These are phyloP conservation scores for Protobothrops mucrosquamatus DNA, from an alignment of 2,113 vertebrate species.

Conservation along the genomic window DNA sequence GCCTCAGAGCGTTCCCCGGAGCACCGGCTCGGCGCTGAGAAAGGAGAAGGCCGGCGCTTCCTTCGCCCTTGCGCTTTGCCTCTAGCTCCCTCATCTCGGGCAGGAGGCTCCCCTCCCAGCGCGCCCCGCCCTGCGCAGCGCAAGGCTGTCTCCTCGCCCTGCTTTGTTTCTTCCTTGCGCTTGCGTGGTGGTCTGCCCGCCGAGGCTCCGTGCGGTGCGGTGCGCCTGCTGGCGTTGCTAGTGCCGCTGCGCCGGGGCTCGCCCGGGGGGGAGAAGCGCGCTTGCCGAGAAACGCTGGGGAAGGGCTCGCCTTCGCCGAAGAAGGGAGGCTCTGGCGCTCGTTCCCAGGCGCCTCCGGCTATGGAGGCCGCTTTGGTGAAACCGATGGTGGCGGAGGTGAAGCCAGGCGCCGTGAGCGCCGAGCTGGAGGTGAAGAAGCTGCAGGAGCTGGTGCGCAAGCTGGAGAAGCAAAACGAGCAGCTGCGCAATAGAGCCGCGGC, in stretches of 20 bases:
- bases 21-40: background rate
- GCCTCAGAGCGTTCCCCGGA: background rate
- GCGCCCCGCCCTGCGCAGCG: background rate
- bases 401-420: conserved; percentile 75
- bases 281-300: background rate
- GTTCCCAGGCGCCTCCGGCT: background rate
- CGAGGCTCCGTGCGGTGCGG: conserved; percentile 68
- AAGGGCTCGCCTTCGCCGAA: background rate
- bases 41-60: background rate
- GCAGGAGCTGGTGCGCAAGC: conserved; percentile 89
- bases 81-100: background rate
- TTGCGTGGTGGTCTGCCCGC: conserved; percentile 43
- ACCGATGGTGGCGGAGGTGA: conserved; percentile 75
- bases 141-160: conserved; percentile 43
- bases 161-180: conserved; percentile 71
- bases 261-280: background rate
- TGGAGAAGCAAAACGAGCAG: conserved; percentile 94
- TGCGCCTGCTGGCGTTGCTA: background rate
- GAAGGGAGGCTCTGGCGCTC: background rate
- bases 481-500: conserved; percentile 78
- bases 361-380: conserved; percentile 74
- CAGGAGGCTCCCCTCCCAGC: background rate
- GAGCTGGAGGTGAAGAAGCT: conserved; percentile 96
- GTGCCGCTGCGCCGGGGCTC: background rate
- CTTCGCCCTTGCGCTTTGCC: no score